Conservation (phyloP, 2,113 vertebrate genomes). For the Archilochus colubris region DNA sequence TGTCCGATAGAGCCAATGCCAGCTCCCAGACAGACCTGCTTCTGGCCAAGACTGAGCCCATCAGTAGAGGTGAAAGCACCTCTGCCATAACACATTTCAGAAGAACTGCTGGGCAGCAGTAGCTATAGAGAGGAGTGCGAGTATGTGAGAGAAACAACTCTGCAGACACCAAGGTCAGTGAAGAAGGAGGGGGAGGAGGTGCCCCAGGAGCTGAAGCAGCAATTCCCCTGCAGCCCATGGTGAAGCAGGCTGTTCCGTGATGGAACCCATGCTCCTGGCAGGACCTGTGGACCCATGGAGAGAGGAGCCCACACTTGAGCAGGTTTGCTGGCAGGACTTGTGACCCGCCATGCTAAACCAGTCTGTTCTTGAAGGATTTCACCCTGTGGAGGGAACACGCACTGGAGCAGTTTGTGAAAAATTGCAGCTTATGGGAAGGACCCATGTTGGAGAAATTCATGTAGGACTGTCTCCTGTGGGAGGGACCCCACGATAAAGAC, state of each 20-base stretch:
- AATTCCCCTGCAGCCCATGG: neutral
- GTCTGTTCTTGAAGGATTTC: too few relatives aligned
- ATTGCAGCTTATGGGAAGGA: neutral
- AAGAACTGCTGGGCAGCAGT: neutral
- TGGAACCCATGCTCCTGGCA: neutral
- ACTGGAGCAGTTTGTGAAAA: neutral
- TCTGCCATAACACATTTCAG: neutral
- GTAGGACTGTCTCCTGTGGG: neutral
- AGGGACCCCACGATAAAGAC: neutral
- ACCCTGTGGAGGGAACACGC: neutral
- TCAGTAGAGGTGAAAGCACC: fast-evolving
- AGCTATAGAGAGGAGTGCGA: neutral
- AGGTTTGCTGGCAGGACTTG: neutral
- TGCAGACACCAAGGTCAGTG: neutral
- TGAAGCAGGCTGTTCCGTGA: neutral
- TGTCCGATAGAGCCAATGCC: neutral
- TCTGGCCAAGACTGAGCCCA: neutral
- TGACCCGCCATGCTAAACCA: neutral
- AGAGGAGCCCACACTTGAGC: neutral
- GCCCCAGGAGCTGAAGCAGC: fast-evolving
- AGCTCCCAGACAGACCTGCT: neutral
- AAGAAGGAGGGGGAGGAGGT: neutral
- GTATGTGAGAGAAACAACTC: too few relatives aligned
- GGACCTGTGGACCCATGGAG: neutral
- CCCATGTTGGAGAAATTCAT: neutral